These are phyloP conservation scores for Drosophila kanekoi DNA, from an alignment of 2,888 invertebrate genomes.

Conservation along the genomic window DNA sequence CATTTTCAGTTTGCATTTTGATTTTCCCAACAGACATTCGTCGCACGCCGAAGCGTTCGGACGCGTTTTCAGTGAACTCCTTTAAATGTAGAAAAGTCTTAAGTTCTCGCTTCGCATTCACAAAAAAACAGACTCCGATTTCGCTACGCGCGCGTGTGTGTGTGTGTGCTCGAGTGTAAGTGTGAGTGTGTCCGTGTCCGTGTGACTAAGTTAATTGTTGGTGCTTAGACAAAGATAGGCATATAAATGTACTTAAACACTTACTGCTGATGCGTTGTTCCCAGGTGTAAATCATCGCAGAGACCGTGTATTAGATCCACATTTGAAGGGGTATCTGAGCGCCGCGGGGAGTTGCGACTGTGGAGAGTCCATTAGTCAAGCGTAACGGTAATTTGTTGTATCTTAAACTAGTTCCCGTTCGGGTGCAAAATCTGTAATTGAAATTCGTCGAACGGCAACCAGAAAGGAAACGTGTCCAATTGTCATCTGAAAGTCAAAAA, in stretches of 20 bases:
- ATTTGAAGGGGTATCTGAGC: conserved; percentile 5
- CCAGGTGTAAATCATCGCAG: conserved; percentile 39
- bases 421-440: conserved; percentile 75
- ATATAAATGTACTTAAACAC: conserved; percentile 23
- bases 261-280: conserved; percentile 28
- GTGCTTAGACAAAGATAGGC: conserved; percentile 25
- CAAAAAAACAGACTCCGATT: conserved; percentile 43
- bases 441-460: conserved; percentile 56
- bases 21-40: conserved; percentile 74
- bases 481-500: conserved; percentile 68
- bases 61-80: conserved; percentile 53
- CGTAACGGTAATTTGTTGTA: conserved; percentile 40
- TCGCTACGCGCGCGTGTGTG: conserved; percentile 18
- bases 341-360: conserved; percentile 11
- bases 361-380: conserved; percentile 21
- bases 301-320: conserved; percentile 14
- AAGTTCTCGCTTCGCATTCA: conserved; percentile 32
- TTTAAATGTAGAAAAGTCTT: conserved; percentile 12
- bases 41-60: conserved; percentile 71
- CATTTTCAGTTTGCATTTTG: conserved; percentile 63
- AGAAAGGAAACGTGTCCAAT: conserved; percentile 12
- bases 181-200: conserved; percentile 11
- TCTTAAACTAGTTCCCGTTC: conserved; percentile 22
- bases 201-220: conserved; percentile 57
- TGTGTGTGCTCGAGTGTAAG: conserved; percentile 25